These are phyloP conservation scores for Brachionus rotundiformis DNA, from an alignment of 1,140 invertebrate species.

Conservation along the genomic window DNA sequence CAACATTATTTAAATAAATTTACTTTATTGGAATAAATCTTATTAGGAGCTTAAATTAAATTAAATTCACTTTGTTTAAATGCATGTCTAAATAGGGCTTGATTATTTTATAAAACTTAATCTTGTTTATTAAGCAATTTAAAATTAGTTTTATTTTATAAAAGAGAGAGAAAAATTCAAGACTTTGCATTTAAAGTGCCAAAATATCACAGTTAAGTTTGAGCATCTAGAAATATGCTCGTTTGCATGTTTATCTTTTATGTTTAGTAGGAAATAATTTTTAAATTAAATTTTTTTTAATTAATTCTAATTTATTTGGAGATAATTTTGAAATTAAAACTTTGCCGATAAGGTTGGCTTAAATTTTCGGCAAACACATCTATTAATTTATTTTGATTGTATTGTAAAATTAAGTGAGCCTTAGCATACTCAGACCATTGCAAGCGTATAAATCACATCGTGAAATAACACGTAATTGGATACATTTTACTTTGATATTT, in stretches of 20 bases:
- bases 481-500: conserved; percentile 23
- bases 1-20: neutral
- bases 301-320: neutral
- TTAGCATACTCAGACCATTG: neutral
- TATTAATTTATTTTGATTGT: conserved; percentile 2
- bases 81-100: neutral
- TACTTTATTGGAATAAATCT: neutral
- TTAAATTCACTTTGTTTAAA: neutral
- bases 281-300: neutral
- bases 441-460: conserved; percentile 11
- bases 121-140: neutral
- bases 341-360: neutral
- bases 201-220: neutral
- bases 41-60: neutral
- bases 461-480: conserved; percentile 10
- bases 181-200: too few species aligned
- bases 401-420: neutral
- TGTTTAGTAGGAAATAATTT: too few species aligned
- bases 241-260: neutral
- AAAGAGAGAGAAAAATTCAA: neutral
- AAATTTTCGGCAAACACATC: neutral
- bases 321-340: conserved; percentile 14
- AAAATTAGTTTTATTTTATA: neutral
- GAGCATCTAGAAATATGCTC: neutral
- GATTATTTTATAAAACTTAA: neutral